Base-by-base conservation (phyloP, 2,113 vertebrate genomes). In the Mungos mungo region DNA sequence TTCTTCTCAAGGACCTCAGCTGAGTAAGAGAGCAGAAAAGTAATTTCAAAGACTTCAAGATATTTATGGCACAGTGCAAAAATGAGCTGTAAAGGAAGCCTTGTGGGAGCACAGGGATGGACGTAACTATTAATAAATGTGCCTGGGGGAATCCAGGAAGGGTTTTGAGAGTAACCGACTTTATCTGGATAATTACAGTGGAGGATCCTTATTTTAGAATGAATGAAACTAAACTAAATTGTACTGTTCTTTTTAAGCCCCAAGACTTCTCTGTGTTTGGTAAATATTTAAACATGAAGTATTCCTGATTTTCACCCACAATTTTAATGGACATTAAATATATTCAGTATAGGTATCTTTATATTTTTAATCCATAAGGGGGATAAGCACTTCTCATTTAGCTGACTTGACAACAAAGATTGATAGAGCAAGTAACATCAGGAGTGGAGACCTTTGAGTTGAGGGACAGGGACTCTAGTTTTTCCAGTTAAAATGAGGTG, bases 91-190 rank as follows among this genome's bases (percentile, higher is more conserved):
- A 84, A 88, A 90, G 76, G 92, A 89, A 88, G 77, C 57, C 93
- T 80, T 79, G 23, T 66, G 63, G 94, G 96, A 97, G 50, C 35
- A 19, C 41, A 81, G 57, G 57, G 45, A 88, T 92, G 92, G 95
- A 83, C 18, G 6, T 60, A 89, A 57, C 96, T 96, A 93, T 97
- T 97, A 98, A 98, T 97, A 97, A 95, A 80, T 11, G 12, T 87
- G 92, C 96, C 97, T 93, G 35, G 92, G 83, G 95, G 96, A 87
- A 96, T 95, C 76, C 72, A 89, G 87, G 87, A 92, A 96, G 92
- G 79, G 96, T 97, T 93, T 76, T 60, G 83, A 96, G 97, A 93
- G 87, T 41, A 95, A 68, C 95, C 77, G 92, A 77, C 83, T 96
- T 88, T 94, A 96, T 89, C 92, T 95, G 90, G 94, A 47, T 97